phyloP scores from a whole-genome alignment of 2,888 invertebrate genomes.

The Caenorhabditis becei region DNA sequence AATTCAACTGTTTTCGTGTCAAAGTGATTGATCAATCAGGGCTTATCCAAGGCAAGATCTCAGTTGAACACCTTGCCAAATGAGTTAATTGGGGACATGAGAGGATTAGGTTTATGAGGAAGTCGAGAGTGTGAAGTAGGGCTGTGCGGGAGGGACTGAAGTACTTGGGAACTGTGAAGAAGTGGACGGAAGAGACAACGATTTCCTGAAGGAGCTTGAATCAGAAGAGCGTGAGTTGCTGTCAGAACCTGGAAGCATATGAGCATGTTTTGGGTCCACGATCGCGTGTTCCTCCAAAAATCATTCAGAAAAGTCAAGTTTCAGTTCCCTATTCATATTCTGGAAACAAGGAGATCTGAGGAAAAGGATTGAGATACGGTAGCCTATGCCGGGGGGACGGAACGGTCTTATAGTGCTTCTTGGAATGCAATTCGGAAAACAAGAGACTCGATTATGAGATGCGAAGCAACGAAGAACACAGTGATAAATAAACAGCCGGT shows the following conservation, averaged over 20 bases:
- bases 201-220: neutral
- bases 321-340: too few species aligned
- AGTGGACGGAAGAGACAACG: neutral
- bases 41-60: slow-evolving; percentile 3
- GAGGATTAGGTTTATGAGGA: slow-evolving; percentile 44
- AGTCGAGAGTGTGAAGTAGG: neutral
- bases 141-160: neutral
- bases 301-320: too few species aligned
- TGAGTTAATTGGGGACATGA: slow-evolving; percentile 33
- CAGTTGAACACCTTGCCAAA: slow-evolving; percentile 43
- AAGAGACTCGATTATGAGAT: slow-evolving; percentile 45
- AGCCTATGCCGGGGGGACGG: neutral
- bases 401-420: slow-evolving; percentile 16
- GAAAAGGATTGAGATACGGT: neutral
- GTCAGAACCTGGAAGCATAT: too few species aligned
- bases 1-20: slow-evolving; percentile 38
- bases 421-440: slow-evolving; percentile 44
- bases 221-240: too few species aligned
- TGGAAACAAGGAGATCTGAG: too few species aligned
- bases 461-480: slow-evolving; percentile 12
- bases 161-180: neutral
- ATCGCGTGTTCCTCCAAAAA: too few species aligned
- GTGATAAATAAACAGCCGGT: slow-evolving; percentile 52
- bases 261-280: too few species aligned
- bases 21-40: slow-evolving; percentile 52